Base-by-base conservation (phyloP, 92 coral and sea anemone species). In the Zoanthus sansibaricus region DNA sequence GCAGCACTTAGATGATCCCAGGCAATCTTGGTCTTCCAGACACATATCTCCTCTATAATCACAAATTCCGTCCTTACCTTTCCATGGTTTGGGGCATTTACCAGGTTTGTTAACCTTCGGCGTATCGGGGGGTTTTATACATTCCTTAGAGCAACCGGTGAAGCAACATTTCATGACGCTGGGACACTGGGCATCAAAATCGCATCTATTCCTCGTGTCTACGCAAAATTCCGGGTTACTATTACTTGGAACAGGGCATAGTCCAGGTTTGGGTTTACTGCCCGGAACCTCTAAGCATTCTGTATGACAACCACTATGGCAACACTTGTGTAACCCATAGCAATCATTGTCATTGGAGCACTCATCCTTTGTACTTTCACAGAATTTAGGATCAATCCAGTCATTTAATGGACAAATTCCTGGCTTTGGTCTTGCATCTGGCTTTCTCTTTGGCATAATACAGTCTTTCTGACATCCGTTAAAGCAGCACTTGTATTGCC, bases 391-490 rank as follows among this genome's bases (percentile, higher is more conserved):
- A 48, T 82, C 87, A 16, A 90, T 82, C 58, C 69, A 87, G 75
- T 90, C 93, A 18, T 69, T 66, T 11, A 83, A 1, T 20, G 98
- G 98, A 70, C 98, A 95, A 10, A 76, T 78, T 37, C 98, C 98
- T 0, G 95, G 94, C 78, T 95, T 95, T 9, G 89, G 82, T 37
- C 62, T 71, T 56, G 77, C 52, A 71, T 86, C 87, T 8, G 93
- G 86, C 30, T 82, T 45, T 48, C 59, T 67, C 30, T 80, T 80
- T 46, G 75, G 85, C 85, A 80, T 79, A 12, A 88, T 71, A 70
- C 98, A 95, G 14, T 89, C 90, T 56, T 70, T 89, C n/a, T 91
- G 88, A 84, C 98, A 95, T 31, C 98, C 98, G 71, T 95, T 91
- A 86, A 83, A 71, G 51, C 98, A 95, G 70, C 98, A 95, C 87